Evolutionary conservation across 2,888 invertebrate genomes (phyloP).

Genomic region (Lasius fuliginosus): DNA sequence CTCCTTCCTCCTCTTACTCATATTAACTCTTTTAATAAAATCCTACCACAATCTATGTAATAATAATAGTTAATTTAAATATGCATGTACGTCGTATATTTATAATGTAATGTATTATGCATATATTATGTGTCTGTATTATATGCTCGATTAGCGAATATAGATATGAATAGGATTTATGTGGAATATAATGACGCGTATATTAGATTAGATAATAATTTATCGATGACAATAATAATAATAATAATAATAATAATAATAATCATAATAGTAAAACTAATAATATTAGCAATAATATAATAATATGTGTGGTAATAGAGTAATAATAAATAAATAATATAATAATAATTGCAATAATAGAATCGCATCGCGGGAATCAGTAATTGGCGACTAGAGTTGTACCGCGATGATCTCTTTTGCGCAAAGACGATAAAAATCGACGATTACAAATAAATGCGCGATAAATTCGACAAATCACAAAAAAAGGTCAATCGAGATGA

Average conservation of each 20-base stretch:
- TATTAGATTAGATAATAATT: slow-evolving; percentile 42
- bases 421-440: slow-evolving; percentile 67
- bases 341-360: slow-evolving; percentile 71
- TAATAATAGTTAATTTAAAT: slow-evolving; percentile 66
- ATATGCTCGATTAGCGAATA: slow-evolving; percentile 75
- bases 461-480: slow-evolving; percentile 70
- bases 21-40: slow-evolving; percentile 72
- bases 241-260: slow-evolving; percentile 62
- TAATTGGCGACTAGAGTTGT: slow-evolving; percentile 49
- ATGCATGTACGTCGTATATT: slow-evolving; percentile 55
- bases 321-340: slow-evolving; percentile 44
- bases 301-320: slow-evolving; percentile 42
- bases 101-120: slow-evolving; percentile 57
- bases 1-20: slow-evolving; percentile 25
- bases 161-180: slow-evolving; percentile 77
- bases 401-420: slow-evolving; percentile 26
- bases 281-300: slow-evolving; percentile 49
- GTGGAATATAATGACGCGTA: slow-evolving; percentile 72
- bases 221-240: slow-evolving; percentile 64
- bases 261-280: slow-evolving; percentile 40
- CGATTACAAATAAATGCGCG: slow-evolving; percentile 59
- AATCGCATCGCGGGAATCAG: slow-evolving; percentile 30
- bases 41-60: slow-evolving; percentile 71
- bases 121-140: slow-evolving; percentile 65
- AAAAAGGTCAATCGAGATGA: slow-evolving; percentile 56